Evolutionary conservation across 2,797 vertebrate genomes (phyloP), one percentile per base, ranked within the genome.

Genomic region (Clamator glandarius): DNA sequence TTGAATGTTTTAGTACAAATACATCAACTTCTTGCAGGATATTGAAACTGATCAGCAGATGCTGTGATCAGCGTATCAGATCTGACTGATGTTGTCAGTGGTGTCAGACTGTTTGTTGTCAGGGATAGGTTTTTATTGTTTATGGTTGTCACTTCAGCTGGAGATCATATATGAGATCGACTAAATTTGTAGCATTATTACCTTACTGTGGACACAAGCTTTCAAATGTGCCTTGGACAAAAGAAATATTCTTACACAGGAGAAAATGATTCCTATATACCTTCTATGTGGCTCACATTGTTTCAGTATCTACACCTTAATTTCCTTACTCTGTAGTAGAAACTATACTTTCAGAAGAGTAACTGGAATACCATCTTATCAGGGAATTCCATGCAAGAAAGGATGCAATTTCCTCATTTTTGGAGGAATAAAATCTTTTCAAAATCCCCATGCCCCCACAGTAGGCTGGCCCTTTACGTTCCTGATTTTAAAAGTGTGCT

Each of bases 61-160:
- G 15, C 55, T 78, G 87, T 89, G 90, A 95, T 81, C 76, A 82
- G 26, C 4, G 2, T 44, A 86, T 59, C 48, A 90, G 44, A 67
- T 33, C 55, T 90, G 87, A 79, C 66, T 79, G 73, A 73, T 67
- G 33, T 46, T 46, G 44, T 67, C 74, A 90, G 82, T 42, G 73
- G 24, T 57, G 75, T 83, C 90, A 94, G 83, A 20, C 48, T 86
- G 62, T 62, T 91, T 86, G 62, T 62, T 91, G 76, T 81, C 74
- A 85, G 58, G 77, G 41, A 19, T 76, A 93, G 69, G 67, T 81
- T 84, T 68, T 76, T 80, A 72, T 70, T 92, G 87, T 76, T 93
- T 94, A 26, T 42, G 44, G 67, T 42, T 93, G 77, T 88, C 44
- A 31, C 74, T 92, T 91, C 89, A 63, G 50, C 54, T 88, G 46